Evolutionary conservation across 2,113 vertebrate species (phyloP).

Genomic region (Hippocampus zosterae): DNA sequence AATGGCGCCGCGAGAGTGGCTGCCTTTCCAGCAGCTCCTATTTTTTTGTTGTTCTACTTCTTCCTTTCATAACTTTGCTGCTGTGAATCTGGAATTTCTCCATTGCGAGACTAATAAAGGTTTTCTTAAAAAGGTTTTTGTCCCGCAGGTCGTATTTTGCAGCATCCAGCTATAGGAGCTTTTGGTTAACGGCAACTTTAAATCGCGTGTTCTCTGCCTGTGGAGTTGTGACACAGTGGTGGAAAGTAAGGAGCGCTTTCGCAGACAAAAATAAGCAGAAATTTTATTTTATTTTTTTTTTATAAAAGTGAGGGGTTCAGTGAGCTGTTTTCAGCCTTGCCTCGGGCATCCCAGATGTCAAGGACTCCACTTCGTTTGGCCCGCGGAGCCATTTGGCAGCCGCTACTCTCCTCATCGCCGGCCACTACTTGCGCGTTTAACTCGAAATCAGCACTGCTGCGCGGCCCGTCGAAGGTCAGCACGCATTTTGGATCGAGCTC

Average conservation of each 20-base stretch:
- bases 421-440: slow-evolving; percentile 32
- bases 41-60: too few species aligned
- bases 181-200: slow-evolving; percentile 47
- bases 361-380: slow-evolving; percentile 53
- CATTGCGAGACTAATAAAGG: too few species aligned
- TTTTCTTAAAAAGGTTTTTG: slow-evolving; percentile 17
- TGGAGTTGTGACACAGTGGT: slow-evolving; percentile 54
- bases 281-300: too few species aligned
- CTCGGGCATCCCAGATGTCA: slow-evolving; percentile 65
- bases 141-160: not conserved
- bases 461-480: slow-evolving; percentile 34
- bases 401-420: slow-evolving; percentile 54
- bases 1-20: too few species aligned
- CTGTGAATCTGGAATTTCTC: too few species aligned
- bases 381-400: slow-evolving; percentile 63
- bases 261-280: not conserved
- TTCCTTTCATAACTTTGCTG: too few species aligned
- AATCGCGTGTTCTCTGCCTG: slow-evolving; percentile 63
- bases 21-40: too few species aligned
- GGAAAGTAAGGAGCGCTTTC: too few species aligned
- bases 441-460: slow-evolving; percentile 25
- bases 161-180: slow-evolving; percentile 23
- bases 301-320: slow-evolving; percentile 21
- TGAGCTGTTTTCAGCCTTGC: slow-evolving; percentile 63
- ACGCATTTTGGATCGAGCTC: slow-evolving; percentile 17